phyloP scores from a whole-genome alignment of 2,888 invertebrate genomes.

The Aphodius granarius region DNA sequence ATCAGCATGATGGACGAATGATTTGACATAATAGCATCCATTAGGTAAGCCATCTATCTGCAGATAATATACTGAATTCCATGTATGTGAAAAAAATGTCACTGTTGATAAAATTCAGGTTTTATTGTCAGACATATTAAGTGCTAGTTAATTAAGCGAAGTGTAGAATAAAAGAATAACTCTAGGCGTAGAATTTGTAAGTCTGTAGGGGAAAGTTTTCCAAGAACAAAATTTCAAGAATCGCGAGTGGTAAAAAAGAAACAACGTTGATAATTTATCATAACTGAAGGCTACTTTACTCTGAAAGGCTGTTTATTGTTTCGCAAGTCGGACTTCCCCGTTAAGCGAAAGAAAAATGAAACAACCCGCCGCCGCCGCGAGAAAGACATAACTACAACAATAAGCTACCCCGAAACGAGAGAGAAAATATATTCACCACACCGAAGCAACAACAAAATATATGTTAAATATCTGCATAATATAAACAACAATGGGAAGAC shows the following conservation, averaged over 20 bases:
- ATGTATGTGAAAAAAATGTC: too few relatives aligned
- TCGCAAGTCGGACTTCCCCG: constrained; percentile 9
- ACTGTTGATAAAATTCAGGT: too few relatives aligned
- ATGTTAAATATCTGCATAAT: not conserved
- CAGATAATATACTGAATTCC: not conserved
- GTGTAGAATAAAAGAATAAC: not conserved
- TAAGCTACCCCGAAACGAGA: not conserved
- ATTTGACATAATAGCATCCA: not conserved
- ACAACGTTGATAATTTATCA: constrained; percentile 25
- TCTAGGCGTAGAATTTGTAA: not conserved
- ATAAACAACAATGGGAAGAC: not conserved
- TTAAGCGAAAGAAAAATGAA: constrained; percentile 9
- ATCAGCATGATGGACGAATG: not conserved
- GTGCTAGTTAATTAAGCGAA: not conserved
- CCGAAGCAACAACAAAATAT: not conserved
- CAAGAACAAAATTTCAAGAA: not conserved
- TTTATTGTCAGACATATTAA: too few relatives aligned
- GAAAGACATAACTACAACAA: constrained; percentile 1
- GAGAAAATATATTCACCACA: not conserved
- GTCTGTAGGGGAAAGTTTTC: not conserved
- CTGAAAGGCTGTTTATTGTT: constrained; percentile 29
- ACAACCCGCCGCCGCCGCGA: not conserved
- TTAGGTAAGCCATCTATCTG: not conserved
- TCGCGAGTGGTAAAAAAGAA: not conserved
- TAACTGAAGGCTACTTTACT: constrained; percentile 27